Base-by-base conservation (phyloP, 2,113 vertebrate species). In the Felis chaus region DNA sequence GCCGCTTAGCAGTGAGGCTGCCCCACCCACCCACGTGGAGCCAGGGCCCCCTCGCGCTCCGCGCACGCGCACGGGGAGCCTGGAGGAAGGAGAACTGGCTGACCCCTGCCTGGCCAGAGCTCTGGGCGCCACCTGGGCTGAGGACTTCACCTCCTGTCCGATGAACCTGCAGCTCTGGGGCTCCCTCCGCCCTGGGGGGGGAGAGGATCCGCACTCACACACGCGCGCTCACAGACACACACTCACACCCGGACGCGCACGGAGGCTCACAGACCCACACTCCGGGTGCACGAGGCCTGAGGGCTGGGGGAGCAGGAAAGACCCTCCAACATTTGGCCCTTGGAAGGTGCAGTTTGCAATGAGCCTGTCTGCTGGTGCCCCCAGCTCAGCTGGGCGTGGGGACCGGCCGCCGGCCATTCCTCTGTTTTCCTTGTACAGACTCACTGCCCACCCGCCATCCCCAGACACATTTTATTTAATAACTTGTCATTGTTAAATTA, bases 401-500 rank as follows among this genome's bases (percentile, higher is more conserved):
- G 88, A 36, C 82, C 31, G 0, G 84, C 68, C 21, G 4, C 73
- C 0, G 11, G 57, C 79, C 91, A 73, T 45, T 80, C 97, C 92
- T 98, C 98, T 98, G 98, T 98, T 98, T 98, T 97, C 98, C 98
- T 98, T 99, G 99, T 99, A 99, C 98, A 99, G 98, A 99, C 95
- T 96, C 98, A 98, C 97, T 98, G 96, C 98, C 98, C 97, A 98
- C 98, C 98, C 92, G 94, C 98, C 97, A 97, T 97, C 97, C 98
- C 98, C 97, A 98, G 91, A 98, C 97, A 97, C 98, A 96, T 98
- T 98, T 99, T 97, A 99, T 99, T 99, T 99, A 99, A 99, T 99
- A 98, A 99, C 98, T 98, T 98, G 98, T 99, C 98, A 98, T 98
- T 99, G 99, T 99, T 99, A 99, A 99, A 99, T 99, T 99, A 99